These are phyloP conservation scores for Aporophyla lueneburgensis DNA, from an alignment of 2,888 invertebrate genomes.

Conservation along the genomic window DNA sequence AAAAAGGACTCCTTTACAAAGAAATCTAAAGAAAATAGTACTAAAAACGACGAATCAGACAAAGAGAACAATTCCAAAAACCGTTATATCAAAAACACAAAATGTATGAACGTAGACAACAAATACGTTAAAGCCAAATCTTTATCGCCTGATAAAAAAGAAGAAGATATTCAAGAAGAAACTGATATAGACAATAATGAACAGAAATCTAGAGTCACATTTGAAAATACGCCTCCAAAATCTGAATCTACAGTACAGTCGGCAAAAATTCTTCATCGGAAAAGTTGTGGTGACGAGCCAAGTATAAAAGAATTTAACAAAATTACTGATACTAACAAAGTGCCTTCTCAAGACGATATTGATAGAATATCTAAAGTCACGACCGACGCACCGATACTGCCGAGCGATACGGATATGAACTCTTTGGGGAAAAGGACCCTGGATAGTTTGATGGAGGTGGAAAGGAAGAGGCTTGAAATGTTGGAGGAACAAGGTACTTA, in stretches of 20 bases:
- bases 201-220: constrained; percentile 59
- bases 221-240: constrained; percentile 53
- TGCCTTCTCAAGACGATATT: constrained; percentile 96
- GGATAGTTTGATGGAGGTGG: constrained; percentile 97
- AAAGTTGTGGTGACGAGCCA: constrained; percentile 89
- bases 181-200: constrained; percentile 67
- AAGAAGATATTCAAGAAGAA: constrained; percentile 80
- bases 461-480: constrained; percentile 96
- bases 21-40: constrained; percentile 78
- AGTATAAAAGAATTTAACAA: constrained; percentile 79
- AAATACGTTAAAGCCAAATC: constrained; percentile 87
- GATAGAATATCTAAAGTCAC: constrained; percentile 97
- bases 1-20: constrained; percentile 87
- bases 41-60: constrained; percentile 76
- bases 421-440: constrained; percentile 94
- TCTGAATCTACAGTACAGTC: constrained; percentile 53
- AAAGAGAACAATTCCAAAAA: constrained; percentile 74
- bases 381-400: constrained; percentile 94
- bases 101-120: constrained; percentile 80
- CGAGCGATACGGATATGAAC: constrained; percentile 92
- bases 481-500: constrained; percentile 96
- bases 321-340: constrained; percentile 84
- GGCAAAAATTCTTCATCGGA: constrained; percentile 80
- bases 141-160: constrained; percentile 83
- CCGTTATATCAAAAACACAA: constrained; percentile 85